Conservation (phyloP, 2,797 vertebrate species). For the Oreonectes daqikongensis region DNA sequence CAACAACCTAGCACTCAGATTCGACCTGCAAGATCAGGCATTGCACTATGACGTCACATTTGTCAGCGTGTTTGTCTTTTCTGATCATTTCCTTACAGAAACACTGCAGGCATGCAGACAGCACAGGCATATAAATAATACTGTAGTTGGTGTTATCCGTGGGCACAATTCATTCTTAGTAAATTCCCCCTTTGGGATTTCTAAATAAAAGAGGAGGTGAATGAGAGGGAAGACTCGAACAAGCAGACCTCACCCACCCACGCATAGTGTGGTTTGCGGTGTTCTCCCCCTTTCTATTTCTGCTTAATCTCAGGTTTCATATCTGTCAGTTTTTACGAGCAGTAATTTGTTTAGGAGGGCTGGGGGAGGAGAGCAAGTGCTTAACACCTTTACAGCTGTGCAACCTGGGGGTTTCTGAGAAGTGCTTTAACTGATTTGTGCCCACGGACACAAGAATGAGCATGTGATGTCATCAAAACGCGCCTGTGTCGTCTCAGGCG, state of each 20-base stretch:
- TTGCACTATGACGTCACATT: too few relatives aligned
- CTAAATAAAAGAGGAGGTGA: slow-evolving; percentile 28
- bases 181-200: not conserved
- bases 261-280: slow-evolving; percentile 17
- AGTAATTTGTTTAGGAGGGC: slow-evolving; percentile 54
- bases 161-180: not conserved
- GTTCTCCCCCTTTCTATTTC: not conserved
- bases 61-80: too few relatives aligned
- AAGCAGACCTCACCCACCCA: slow-evolving; percentile 42
- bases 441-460: slow-evolving; percentile 47
- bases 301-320: slow-evolving; percentile 45
- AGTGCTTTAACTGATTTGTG: slow-evolving; percentile 30
- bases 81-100: too few relatives aligned
- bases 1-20: not conserved
- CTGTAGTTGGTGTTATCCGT: not conserved
- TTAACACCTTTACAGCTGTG: slow-evolving; percentile 45
- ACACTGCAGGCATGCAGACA: not conserved
- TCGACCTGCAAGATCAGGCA: not conserved
- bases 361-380: slow-evolving; percentile 42
- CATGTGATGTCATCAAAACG: slow-evolving; percentile 58
- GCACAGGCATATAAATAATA: not conserved
- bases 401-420: slow-evolving; percentile 13
- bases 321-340: slow-evolving; percentile 56
- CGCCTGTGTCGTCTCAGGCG: slow-evolving; percentile 55
- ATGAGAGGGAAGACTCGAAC: slow-evolving; percentile 19